These are phyloP conservation scores for Beris chalybata DNA, from an alignment of 2,888 invertebrate species.

Conservation along the genomic window DNA sequence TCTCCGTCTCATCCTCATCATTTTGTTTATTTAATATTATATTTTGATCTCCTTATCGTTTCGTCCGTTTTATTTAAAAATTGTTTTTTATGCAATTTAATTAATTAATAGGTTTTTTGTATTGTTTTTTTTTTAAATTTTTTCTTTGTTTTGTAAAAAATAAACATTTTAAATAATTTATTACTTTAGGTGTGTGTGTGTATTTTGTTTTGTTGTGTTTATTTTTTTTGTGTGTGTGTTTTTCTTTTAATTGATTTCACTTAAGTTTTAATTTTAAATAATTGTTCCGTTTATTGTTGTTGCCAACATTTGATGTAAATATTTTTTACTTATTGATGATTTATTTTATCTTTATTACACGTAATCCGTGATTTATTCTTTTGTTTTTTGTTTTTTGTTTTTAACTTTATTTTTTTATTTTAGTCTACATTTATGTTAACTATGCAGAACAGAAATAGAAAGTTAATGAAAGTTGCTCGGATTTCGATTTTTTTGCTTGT, in stretches of 20 bases:
- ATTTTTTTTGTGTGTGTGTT: too few relatives aligned
- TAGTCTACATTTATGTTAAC: conserved; percentile 27
- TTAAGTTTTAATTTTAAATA: conserved; percentile 5
- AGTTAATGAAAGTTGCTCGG: conserved; percentile 26
- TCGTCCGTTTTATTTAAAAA: too few relatives aligned
- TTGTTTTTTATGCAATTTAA: too few relatives aligned
- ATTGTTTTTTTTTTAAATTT: too few relatives aligned
- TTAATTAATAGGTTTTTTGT: too few relatives aligned
- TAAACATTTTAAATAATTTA: too few relatives aligned
- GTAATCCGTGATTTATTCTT: conserved; percentile 12
- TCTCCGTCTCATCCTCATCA: neutral
- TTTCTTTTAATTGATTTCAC: too few relatives aligned
- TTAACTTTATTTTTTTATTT: conserved; percentile 19
- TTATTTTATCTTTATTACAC: conserved; percentile 8
- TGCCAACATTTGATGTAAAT: conserved; percentile 16
- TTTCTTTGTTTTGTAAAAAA: too few relatives aligned
- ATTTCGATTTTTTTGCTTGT: conserved; percentile 8
- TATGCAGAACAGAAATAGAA: conserved; percentile 26
- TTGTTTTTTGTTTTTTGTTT: neutral
- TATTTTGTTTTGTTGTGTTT: too few relatives aligned
- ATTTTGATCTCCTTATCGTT: conserved; percentile 1
- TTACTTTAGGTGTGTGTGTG: too few relatives aligned
- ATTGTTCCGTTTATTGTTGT: conserved; percentile 13
- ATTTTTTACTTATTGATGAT: conserved; percentile 7
- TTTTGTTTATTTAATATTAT: conserved; percentile 5